Conservation (phyloP, 2,888 invertebrate species). For the Apamea crenata region DNA sequence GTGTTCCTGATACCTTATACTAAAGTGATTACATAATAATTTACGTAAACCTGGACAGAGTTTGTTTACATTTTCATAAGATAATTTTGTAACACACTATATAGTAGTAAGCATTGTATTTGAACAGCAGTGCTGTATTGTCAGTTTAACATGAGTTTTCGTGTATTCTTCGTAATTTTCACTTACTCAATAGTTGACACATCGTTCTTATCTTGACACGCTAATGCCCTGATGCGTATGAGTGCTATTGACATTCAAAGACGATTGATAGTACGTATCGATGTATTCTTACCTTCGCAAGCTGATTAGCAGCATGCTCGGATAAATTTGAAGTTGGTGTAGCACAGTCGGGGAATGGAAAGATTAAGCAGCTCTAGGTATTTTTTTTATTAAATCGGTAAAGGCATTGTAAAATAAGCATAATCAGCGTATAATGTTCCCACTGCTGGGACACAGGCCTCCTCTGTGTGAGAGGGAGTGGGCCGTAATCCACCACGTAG, state of each 20-base stretch:
- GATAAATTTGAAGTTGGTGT: neutral
- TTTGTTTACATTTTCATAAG: neutral
- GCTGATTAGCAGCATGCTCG: neutral
- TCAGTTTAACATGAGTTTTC: neutral
- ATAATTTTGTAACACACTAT: neutral
- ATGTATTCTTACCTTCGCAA: neutral
- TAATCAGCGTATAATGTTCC: too few species aligned
- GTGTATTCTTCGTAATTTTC: neutral
- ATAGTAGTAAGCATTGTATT: neutral
- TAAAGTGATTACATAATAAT: neutral
- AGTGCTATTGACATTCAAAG: conserved; percentile 18
- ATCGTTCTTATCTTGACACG: conserved; percentile 18
- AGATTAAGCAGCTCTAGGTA: neutral
- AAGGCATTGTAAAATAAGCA: neutral
- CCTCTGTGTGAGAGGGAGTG: too few species aligned
- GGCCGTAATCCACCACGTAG: too few species aligned
- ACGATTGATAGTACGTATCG: conserved; percentile 16
- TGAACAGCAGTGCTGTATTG: neutral
- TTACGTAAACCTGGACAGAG: neutral
- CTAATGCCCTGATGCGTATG: neutral
- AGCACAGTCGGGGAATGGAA: neutral
- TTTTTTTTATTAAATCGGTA: neutral
- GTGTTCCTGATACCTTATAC: neutral
- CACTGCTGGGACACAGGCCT: too few species aligned
- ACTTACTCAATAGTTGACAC: neutral